phyloP scores from a whole-genome alignment of 2,797 vertebrate genomes.

The Darevskia mixta region DNA sequence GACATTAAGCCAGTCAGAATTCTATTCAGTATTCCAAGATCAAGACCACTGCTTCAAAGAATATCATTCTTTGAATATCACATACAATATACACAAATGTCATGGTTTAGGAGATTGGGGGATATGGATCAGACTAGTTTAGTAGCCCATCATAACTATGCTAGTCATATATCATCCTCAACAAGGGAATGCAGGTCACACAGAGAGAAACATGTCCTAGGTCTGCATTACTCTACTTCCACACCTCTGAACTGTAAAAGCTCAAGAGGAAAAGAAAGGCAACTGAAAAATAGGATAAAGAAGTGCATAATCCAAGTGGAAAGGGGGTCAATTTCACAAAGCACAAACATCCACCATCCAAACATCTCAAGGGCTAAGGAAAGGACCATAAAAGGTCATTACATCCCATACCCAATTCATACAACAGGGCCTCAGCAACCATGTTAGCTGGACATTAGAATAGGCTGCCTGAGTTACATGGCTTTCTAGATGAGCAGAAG shows the following conservation, averaged over 20 bases:
- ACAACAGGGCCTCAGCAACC: background rate
- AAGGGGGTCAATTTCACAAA: background rate
- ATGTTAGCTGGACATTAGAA: background rate
- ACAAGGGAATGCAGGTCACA: background rate
- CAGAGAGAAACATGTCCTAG: background rate
- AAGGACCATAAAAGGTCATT: background rate
- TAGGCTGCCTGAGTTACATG: background rate
- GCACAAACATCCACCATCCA: background rate
- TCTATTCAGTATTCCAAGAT: background rate
- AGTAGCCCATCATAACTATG: background rate
- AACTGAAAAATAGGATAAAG: too few relatives aligned
- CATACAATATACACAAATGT: background rate
- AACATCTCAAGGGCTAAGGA: background rate
- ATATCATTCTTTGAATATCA: background rate
- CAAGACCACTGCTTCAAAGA: background rate
- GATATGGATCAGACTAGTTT: background rate
- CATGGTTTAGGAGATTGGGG: background rate
- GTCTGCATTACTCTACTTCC: background rate
- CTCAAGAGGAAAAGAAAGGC: background rate
- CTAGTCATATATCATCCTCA: background rate
- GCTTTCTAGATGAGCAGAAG: constrained; percentile 36
- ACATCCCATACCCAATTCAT: background rate
- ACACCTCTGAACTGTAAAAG: background rate
- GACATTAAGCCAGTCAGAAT: background rate
- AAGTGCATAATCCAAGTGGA: background rate